Evolutionary conservation across 2,888 invertebrate species (phyloP).

Genomic region (Chalcis sispes): DNA sequence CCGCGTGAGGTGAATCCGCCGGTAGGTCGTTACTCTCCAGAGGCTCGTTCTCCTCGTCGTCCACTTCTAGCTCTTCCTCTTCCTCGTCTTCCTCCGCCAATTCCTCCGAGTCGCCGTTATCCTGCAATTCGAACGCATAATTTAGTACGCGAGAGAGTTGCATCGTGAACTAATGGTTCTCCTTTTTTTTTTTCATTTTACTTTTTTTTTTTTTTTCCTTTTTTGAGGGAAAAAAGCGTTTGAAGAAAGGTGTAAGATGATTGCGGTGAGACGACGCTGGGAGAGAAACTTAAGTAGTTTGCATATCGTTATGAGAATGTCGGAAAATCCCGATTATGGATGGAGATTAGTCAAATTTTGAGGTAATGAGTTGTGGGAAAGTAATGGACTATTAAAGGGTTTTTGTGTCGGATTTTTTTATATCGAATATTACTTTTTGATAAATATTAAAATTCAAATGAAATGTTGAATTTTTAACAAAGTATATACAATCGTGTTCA

Average conservation of each 20-base stretch:
- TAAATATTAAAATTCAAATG: too few relatives aligned
- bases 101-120: constrained; percentile 21
- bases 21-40: constrained; percentile 26
- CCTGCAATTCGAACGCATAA: constrained; percentile 3
- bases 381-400: too few relatives aligned
- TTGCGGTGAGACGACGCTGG: too few relatives aligned
- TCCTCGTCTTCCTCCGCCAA: constrained; percentile 25
- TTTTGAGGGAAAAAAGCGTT: not conserved
- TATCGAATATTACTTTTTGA: too few relatives aligned
- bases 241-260: too few relatives aligned
- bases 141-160: not conserved
- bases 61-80: constrained; percentile 15
- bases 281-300: too few relatives aligned
- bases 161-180: not conserved
- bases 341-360: constrained; percentile 28
- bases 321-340: not conserved
- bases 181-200: not conserved
- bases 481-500: too few relatives aligned
- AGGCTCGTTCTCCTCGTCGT: not conserved
- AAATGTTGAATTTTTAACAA: too few relatives aligned
- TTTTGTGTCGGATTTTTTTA: not conserved
- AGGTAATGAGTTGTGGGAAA: constrained; percentile 32
- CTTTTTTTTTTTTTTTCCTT: too few relatives aligned
- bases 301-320: constrained; percentile 21
- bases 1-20: not conserved